phyloP scores from a whole-genome alignment of 2,113 vertebrate genomes.

The Elephantulus edwardii region DNA sequence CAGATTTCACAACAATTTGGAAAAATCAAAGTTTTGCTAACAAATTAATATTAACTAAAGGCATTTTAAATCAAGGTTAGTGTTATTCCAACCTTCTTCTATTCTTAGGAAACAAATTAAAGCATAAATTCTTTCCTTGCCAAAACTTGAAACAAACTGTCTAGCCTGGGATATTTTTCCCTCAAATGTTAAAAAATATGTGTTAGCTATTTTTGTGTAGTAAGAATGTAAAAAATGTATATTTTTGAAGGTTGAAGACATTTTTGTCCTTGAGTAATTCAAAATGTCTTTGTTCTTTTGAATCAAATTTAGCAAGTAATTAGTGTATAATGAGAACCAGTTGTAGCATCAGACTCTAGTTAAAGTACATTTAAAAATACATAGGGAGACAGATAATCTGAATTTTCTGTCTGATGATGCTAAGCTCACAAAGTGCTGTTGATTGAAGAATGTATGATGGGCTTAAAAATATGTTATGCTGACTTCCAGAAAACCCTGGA shows the following conservation, averaged over 20 bases:
- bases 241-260: conserved; percentile 53
- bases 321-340: conserved; percentile 71
- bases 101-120: conserved; percentile 69
- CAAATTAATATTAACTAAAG: conserved; percentile 18
- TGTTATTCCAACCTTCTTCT: conserved; percentile 49
- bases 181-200: conserved; percentile 69
- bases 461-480: conserved; percentile 40
- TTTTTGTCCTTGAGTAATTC: conserved; percentile 75
- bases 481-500: conserved; percentile 39
- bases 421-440: conserved; percentile 24
- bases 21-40: conserved; percentile 16
- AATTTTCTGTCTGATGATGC: conserved; percentile 51
- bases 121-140: conserved; percentile 62
- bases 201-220: conserved; percentile 73
- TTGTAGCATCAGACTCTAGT: conserved; percentile 62
- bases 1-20: background rate
- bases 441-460: conserved; percentile 20
- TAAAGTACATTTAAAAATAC: conserved; percentile 65
- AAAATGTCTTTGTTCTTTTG: conserved; percentile 70
- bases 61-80: conserved; percentile 45
- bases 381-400: conserved; percentile 49
- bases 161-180: conserved; percentile 71
- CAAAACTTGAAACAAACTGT: conserved; percentile 68
- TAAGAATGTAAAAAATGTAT: conserved; percentile 69
- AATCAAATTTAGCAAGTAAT: conserved; percentile 73